Evolutionary conservation across 2,113 vertebrate genomes (phyloP), one percentile per base, ranked within the genome.

Genomic region (Pteruthius melanotis): DNA sequence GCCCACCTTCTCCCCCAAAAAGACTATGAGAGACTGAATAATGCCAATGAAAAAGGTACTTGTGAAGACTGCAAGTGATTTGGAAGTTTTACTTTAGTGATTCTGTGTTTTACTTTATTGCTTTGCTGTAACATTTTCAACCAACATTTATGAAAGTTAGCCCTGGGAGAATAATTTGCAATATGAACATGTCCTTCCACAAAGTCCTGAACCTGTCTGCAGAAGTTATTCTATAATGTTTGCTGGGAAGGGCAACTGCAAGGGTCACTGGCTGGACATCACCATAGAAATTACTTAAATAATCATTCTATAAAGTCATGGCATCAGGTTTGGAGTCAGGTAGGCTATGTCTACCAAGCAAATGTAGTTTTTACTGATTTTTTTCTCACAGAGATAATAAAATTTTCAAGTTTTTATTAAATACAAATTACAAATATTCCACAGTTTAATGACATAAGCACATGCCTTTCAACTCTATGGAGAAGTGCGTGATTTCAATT

Each of bases 31-130:
- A 87, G 85, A 45, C 97, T 99, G 83, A 56, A 97, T 65, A 99
- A 99, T 40, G 39, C 11, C 37, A 94, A 97, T 84, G 97, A 98
- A 72, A 98, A 96, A 98, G 98, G 98, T 98, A 98, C 26, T 90
- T 23, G 17, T 11, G 22, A 72, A 35, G 24, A 44, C 21, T 75
- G 53, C 0, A 21, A 56, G 57, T 26, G 30, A 44, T 40, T 8
- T 56, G 44, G 59, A 33, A 49, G 26, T 2, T n/a, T n/a, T n/a
- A n/a, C n/a, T n/a, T n/a, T n/a, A n/a, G n/a, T n/a, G n/a, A 7
- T 56, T 77, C 26, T 59, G 7, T 61, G 42, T n/a, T 88, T 87
- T 78, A n/a, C 7, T 45, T 49, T 39, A 45, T 52, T 68, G 53
- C 53, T 93, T 59, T 74, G 44, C 40, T 89, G 22, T 63, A 47